phyloP scores from a whole-genome alignment of 2,797 vertebrate genomes.

The Sternotherus odoratus region DNA sequence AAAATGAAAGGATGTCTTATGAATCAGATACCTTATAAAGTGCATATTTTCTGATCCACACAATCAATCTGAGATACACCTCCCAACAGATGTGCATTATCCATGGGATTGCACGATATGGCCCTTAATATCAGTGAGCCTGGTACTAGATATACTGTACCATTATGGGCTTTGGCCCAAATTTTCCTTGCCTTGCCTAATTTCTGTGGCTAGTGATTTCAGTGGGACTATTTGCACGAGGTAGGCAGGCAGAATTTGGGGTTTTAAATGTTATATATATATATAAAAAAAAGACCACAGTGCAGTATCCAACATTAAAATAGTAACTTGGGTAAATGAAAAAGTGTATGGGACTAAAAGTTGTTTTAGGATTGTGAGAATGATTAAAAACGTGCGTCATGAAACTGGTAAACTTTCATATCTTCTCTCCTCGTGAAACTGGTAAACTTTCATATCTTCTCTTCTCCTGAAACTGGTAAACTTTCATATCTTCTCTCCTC shows the following conservation, averaged over 20 bases:
- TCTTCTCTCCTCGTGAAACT: conserved; percentile 28
- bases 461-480: conserved; percentile 41
- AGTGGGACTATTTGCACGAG: neutral
- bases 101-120: neutral
- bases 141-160: neutral
- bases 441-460: conserved; percentile 1
- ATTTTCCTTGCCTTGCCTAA: neutral
- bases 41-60: neutral
- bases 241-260: neutral
- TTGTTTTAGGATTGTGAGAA: conserved; percentile 20
- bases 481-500: neutral
- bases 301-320: neutral
- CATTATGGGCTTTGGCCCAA: neutral
- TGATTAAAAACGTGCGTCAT: neutral
- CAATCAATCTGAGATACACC: neutral
- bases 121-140: neutral
- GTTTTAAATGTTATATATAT: neutral
- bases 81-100: neutral
- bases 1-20: neutral
- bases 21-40: neutral
- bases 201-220: neutral
- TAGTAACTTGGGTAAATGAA: conserved; percentile 32
- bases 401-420: conserved; percentile 24
- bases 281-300: neutral
- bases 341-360: neutral